Percentiles rank a stretch among this genome's conserved stretches.
Conservation (phyloP, 2,113 vertebrate species). For the Chrysochloris asiatica region DNA sequence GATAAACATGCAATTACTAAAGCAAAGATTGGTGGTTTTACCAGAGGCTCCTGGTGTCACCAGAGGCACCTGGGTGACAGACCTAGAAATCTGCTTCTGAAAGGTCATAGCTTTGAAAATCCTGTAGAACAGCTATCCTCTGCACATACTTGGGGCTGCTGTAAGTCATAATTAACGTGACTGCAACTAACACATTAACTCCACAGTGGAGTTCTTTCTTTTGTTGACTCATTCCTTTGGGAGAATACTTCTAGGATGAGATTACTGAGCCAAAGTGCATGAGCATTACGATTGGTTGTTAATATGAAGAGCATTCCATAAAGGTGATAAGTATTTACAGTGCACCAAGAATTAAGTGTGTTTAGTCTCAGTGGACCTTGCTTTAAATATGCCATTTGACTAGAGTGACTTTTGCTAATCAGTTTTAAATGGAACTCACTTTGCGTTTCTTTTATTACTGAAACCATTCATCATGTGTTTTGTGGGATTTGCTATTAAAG, state of each 20-base stretch:
- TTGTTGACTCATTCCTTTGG: background rate
- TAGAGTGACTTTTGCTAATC: too few species aligned
- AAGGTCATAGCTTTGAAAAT: background rate
- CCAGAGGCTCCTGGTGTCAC: too few species aligned
- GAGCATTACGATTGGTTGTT: background rate
- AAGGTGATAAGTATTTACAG: background rate
- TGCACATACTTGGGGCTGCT: background rate
- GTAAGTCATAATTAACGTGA: background rate
- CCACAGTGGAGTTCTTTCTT: slow-evolving; percentile 15
- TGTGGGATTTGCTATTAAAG: too few species aligned
- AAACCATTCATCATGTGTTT: too few species aligned
- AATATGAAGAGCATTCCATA: background rate
- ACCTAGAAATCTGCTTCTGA: background rate
- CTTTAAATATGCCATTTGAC: too few species aligned
- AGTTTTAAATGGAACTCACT: too few species aligned
- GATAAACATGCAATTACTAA: too few species aligned
- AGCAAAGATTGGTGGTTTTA: too few species aligned
- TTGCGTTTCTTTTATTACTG: too few species aligned
- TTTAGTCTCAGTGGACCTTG: background rate
- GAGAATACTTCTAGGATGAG: slow-evolving; percentile 5
- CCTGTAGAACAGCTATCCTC: background rate
- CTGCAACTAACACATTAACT: background rate
- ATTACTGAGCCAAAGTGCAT: background rate
- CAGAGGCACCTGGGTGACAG: background rate
- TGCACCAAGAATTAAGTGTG: background rate